phyloP scores from a whole-genome alignment of 2,888 invertebrate genomes.

The Silvanus unidentatus region DNA sequence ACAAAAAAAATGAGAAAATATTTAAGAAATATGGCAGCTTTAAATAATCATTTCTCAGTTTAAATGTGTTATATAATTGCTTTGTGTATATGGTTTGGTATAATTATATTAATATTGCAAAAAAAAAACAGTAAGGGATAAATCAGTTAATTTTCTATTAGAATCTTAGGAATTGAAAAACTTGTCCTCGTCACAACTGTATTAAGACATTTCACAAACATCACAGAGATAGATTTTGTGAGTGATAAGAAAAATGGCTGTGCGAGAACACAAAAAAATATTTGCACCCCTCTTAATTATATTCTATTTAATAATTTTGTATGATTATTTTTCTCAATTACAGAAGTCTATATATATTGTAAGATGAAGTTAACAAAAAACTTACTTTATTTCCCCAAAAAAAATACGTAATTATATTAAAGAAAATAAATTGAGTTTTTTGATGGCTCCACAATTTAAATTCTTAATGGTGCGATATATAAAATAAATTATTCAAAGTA shows the following conservation, averaged over 20 bases:
- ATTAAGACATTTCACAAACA: constrained; percentile 14
- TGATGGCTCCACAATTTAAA: too few relatives aligned
- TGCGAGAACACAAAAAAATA: constrained; percentile 35
- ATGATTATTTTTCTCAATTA: neutral
- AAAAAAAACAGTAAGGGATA: constrained; percentile 6
- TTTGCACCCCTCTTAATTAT: constrained; percentile 4
- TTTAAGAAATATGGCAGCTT: constrained; percentile 10
- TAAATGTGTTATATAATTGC: neutral
- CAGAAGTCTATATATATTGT: too few relatives aligned
- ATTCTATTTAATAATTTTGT: neutral
- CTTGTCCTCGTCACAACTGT: constrained; percentile 32
- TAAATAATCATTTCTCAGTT: neutral
- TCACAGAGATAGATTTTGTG: constrained; percentile 16
- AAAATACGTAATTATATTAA: too few relatives aligned
- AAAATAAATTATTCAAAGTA: too few relatives aligned
- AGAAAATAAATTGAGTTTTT: too few relatives aligned
- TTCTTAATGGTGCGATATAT: too few relatives aligned
- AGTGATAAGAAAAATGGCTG: constrained; percentile 34
- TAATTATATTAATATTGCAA: neutral
- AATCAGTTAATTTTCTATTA: constrained; percentile 7
- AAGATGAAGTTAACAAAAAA: too few relatives aligned
- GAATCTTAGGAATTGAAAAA: constrained; percentile 15
- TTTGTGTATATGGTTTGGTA: constrained; percentile 1
- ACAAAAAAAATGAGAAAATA: too few relatives aligned
- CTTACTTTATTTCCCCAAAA: too few relatives aligned